Conservation (phyloP, 2,797 vertebrate species). For the Cirrhinus molitorella region DNA sequence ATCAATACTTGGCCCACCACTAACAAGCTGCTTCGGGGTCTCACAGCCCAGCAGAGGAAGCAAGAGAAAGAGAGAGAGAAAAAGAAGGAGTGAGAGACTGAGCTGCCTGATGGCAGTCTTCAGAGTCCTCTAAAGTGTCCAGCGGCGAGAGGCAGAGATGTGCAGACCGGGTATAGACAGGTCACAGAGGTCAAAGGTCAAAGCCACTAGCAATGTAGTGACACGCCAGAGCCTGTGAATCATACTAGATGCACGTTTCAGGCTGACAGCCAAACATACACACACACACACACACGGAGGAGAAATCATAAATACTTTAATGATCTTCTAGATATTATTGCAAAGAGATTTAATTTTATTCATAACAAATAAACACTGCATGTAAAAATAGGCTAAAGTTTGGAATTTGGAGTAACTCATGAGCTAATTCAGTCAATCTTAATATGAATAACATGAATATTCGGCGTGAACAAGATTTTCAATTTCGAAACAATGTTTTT, state of each 20-base stretch:
- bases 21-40: slow-evolving; percentile 99
- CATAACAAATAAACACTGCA: slow-evolving; percentile 7
- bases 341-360: slow-evolving; percentile 17
- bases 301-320: slow-evolving; percentile 39
- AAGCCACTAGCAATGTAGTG: slow-evolving; percentile 52
- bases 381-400: slow-evolving; percentile 6
- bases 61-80: slow-evolving; percentile 79
- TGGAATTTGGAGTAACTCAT: background rate
- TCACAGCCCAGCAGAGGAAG: slow-evolving; percentile 89
- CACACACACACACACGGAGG: slow-evolving; percentile 29
- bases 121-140: slow-evolving; percentile 44
- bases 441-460: slow-evolving; percentile 22
- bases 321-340: slow-evolving; percentile 22
- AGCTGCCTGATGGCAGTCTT: slow-evolving; percentile 35
- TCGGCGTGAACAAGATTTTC: slow-evolving; percentile 4
- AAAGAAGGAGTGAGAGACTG: slow-evolving; percentile 82
- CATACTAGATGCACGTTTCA: slow-evolving; percentile 44
- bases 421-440: slow-evolving; percentile 27
- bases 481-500: slow-evolving; percentile 2
- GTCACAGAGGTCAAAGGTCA: slow-evolving; percentile 55
- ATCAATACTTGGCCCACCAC: slow-evolving; percentile 99
- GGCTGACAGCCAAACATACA: slow-evolving; percentile 47
- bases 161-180: slow-evolving; percentile 30
- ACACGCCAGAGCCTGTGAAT: slow-evolving; percentile 50
- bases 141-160: slow-evolving; percentile 34